Conservation (phyloP, 2,797 vertebrate species). For the Macrochelys suwanniensis region DNA sequence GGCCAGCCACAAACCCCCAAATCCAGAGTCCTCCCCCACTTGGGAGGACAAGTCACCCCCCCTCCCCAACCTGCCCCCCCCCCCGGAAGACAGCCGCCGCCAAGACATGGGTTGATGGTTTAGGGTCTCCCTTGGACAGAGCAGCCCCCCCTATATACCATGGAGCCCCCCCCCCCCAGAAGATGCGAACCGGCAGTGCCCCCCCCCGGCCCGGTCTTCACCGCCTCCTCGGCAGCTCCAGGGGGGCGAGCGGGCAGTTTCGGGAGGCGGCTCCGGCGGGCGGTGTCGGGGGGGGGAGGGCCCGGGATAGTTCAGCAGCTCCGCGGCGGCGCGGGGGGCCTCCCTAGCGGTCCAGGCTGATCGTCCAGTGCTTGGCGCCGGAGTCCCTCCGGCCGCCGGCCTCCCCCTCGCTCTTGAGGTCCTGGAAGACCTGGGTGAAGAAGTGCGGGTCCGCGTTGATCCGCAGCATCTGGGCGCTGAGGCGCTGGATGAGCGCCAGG, state of each 20-base stretch:
- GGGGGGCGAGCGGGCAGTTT: neutral
- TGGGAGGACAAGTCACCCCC: no score
- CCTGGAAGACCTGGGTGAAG: slow-evolving; percentile 98
- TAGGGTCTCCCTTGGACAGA: no score
- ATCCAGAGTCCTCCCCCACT: neutral
- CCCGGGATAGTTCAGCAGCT: neutral
- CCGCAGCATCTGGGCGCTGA: slow-evolving; percentile 96
- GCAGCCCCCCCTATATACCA: no score
- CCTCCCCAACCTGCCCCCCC: neutral
- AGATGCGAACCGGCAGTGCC: no score
- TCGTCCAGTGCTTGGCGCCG: slow-evolving; percentile 85
- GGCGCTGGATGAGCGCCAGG: slow-evolving; percentile 91
- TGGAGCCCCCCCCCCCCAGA: no score
- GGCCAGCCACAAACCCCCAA: neutral
- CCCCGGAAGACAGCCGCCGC: no score
- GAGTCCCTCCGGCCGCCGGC: slow-evolving; percentile 76
- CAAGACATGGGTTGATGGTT: no score
- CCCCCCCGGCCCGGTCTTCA: no score
- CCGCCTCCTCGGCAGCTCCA: no score
- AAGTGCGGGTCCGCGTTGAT: slow-evolving; percentile 97
- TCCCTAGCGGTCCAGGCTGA: slow-evolving; percentile 91
- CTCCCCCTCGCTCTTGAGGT: slow-evolving; percentile 95
- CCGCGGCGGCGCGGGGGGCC: neutral
- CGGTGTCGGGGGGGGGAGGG: neutral
- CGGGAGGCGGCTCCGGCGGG: neutral